Conservation (phyloP, 2,113 vertebrate genomes). For the Suncus etruscus region DNA sequence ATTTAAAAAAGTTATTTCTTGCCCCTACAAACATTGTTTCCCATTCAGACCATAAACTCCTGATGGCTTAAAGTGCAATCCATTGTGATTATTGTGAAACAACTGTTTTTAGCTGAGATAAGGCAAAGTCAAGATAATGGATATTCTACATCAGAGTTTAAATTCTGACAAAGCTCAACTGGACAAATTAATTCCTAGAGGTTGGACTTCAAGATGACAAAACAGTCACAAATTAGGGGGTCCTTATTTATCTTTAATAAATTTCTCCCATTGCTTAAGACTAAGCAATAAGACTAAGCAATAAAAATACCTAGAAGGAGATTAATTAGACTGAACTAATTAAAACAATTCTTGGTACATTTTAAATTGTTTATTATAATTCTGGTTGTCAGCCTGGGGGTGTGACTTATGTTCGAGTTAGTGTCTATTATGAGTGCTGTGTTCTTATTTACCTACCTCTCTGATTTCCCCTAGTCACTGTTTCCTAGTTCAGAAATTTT, state of each 20-base stretch:
- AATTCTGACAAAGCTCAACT: background rate
- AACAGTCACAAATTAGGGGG: background rate
- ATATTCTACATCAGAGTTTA: background rate
- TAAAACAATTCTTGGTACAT: constrained; percentile 1
- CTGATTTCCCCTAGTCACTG: background rate
- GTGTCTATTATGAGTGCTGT: background rate
- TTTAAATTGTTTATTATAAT: constrained; percentile 5
- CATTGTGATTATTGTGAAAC: background rate
- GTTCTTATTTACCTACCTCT: background rate
- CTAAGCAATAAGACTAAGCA: background rate
- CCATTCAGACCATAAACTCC: background rate
- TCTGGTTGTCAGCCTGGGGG: background rate
- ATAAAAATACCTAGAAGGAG: background rate
- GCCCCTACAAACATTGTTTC: background rate
- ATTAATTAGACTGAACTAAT: background rate
- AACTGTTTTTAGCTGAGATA: background rate
- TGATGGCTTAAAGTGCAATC: background rate
- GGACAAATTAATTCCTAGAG: background rate
- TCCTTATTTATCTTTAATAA: constrained; percentile 38
- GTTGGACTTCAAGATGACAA: background rate
- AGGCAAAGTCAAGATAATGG: background rate
- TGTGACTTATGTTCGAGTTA: background rate
- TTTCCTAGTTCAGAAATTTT: background rate
- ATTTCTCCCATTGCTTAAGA: background rate
- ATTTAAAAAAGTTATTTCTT: background rate